Base-by-base conservation (phyloP, 1,140 invertebrate genomes). In the Choristoneura fumiferana region DNA sequence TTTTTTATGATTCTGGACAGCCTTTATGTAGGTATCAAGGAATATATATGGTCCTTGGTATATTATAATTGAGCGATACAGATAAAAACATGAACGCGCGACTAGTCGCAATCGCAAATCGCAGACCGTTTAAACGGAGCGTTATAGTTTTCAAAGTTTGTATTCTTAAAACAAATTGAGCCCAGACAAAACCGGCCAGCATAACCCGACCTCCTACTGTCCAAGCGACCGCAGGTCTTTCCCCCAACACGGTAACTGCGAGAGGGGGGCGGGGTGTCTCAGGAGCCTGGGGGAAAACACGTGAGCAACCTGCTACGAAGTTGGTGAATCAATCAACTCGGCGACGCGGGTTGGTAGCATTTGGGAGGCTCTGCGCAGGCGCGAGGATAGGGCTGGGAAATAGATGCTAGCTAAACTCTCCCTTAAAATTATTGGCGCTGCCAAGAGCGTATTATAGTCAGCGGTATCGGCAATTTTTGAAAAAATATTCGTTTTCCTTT, bases 121-220 rank as follows among this genome's bases (percentile, higher is more conserved):
- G 43, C 22, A 49, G 12, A 29, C 43, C 22, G 43, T 49, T 29
- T 3, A 29, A 29, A 29, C 6, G n/a, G n/a, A n/a, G 22, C 22
- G 22, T 29, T 29, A 29, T 6, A 49, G 43, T 49, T 49, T 33
- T 18, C 18, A 39, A 49, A 49, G 17, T 49, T 33, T 10, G 43
- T 49, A 49, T 49, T 49, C 17, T 49, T 49, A 8, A 49, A 49
- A 49, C 43, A 49, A 49, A 49, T 49, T n/a, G 43, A 49, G 43
- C 43, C 43, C 43, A 49, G 43, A 49, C 22, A 49, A 33, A 49
- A 8, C 10, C 10, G n/a, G 43, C 43, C 43, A 49, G 18, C 22
- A 8, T 8, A 4, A 0, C 0, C 22, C 1, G 43, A 49, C 43
- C 43, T n/a, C 22, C 12, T 10, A 5, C 12, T 33, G 22, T 0